phyloP scores from a whole-genome alignment of 1,140 invertebrate species.

The Solenopsis invicta region DNA sequence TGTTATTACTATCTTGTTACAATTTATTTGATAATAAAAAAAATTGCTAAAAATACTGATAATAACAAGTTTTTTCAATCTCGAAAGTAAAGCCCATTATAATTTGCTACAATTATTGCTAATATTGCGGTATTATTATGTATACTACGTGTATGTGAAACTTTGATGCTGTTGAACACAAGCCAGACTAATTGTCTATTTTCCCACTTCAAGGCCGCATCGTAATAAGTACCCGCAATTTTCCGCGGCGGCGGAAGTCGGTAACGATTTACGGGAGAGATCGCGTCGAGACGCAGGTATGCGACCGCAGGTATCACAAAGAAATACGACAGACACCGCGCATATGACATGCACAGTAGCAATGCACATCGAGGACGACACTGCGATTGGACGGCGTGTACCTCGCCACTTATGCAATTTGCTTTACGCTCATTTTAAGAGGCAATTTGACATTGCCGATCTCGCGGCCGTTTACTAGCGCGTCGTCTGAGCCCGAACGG shows the following conservation, averaged over 20 bases:
- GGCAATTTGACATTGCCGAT: conserved; percentile 55
- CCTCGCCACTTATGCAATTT: conserved; percentile 68
- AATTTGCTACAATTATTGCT: conserved; percentile 25
- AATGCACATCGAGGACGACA: background rate
- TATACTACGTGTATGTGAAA: background rate
- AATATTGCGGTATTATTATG: background rate
- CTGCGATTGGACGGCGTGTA: conserved; percentile 29
- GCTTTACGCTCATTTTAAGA: conserved; percentile 67
- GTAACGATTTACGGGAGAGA: conserved; percentile 38
- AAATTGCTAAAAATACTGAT: background rate
- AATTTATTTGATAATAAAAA: background rate
- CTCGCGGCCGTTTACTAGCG: conserved; percentile 12
- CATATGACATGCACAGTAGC: conserved; percentile 3
- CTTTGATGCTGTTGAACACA: background rate
- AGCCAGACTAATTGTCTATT: conserved; percentile 37
- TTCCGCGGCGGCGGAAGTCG: conserved; percentile 60
- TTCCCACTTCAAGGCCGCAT: conserved; percentile 27
- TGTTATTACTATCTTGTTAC: background rate
- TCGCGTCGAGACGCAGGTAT: conserved; percentile 39
- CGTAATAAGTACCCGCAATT: conserved; percentile 42
- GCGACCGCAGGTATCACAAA: conserved; percentile 44
- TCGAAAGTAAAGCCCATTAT: background rate
- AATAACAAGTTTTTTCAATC: background rate
- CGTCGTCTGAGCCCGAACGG: background rate
- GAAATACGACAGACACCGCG: background rate